Evolutionary conservation across 2,888 invertebrate genomes (phyloP).

Genomic region (Pediacus dermestoides): DNA sequence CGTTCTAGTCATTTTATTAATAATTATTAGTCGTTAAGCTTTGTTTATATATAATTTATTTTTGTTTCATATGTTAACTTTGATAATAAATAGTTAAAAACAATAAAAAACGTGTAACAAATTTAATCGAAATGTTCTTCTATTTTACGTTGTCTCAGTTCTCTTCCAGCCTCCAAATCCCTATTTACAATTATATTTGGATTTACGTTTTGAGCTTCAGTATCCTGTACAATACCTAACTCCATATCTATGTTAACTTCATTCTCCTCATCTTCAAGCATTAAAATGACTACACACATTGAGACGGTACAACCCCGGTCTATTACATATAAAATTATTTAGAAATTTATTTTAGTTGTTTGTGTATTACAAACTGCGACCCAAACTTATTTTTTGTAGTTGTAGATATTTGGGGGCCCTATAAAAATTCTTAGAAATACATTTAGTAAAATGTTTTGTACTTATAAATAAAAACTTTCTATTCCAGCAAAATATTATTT

Average conservation of each 20-base stretch:
- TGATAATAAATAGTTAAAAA: background rate
- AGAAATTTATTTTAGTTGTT: no score
- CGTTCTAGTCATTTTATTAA: background rate
- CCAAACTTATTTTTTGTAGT: no score
- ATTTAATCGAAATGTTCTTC: slow-evolving; percentile 8
- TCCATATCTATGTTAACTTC: background rate
- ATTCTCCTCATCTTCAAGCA: slow-evolving; percentile 5
- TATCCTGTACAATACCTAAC: background rate
- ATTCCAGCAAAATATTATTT: no score
- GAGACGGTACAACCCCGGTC: no score
- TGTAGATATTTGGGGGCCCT: no score
- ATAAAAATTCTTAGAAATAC: no score
- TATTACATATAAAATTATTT: no score
- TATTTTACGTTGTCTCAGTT: background rate
- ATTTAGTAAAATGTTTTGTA: no score
- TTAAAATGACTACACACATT: slow-evolving; percentile 10
- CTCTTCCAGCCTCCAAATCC: slow-evolving; percentile 1
- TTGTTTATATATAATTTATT: background rate
- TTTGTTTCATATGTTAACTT: background rate
- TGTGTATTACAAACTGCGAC: no score
- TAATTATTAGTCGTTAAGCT: background rate
- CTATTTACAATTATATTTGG: no score
- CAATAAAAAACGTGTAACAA: slow-evolving; percentile 1
- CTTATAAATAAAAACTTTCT: no score
- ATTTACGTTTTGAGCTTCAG: background rate